Conservation (phyloP, 2,888 invertebrate genomes). For the Phalera bucephala region DNA sequence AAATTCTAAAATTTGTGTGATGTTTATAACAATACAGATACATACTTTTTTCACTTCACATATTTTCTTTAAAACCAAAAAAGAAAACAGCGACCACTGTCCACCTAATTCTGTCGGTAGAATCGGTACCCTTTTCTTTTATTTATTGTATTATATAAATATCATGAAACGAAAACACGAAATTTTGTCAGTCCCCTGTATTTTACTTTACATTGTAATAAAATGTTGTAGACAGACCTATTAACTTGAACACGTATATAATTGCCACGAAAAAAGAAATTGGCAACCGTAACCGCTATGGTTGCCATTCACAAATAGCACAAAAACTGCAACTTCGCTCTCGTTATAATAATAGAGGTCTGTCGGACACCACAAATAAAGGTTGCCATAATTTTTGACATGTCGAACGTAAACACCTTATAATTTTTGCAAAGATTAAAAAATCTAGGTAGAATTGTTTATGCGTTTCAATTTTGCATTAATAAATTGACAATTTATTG, state of each 20-base stretch:
- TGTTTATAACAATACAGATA: too few species aligned
- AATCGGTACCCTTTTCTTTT: too few species aligned
- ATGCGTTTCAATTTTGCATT: too few species aligned
- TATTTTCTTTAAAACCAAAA: too few species aligned
- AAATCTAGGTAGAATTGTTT: constrained; percentile 6
- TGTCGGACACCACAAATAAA: constrained; percentile 54
- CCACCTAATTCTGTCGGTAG: too few species aligned
- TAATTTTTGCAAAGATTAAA: constrained; percentile 50
- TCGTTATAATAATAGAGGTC: constrained; percentile 64
- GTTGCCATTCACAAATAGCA: constrained; percentile 60
- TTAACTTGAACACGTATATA: constrained; percentile 17
- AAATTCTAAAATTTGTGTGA: too few species aligned
- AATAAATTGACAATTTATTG: too few species aligned
- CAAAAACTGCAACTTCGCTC: constrained; percentile 60
- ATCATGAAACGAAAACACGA: too few species aligned
- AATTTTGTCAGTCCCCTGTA: too few species aligned
- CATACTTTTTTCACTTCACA: too few species aligned
- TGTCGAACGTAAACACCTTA: constrained; percentile 68
- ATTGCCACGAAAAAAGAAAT: constrained; percentile 43
- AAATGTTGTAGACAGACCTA: constrained; percentile 39
- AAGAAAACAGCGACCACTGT: too few species aligned
- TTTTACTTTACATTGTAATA: constrained; percentile 22
- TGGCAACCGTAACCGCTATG: constrained; percentile 58
- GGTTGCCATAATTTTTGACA: constrained; percentile 67
- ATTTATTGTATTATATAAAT: too few species aligned